Percentiles rank a stretch among this genome's conserved stretches.
phyloP scores from a whole-genome alignment of 35 echinoderm and acorn worm species.

The Lytechinus variegatus region DNA sequence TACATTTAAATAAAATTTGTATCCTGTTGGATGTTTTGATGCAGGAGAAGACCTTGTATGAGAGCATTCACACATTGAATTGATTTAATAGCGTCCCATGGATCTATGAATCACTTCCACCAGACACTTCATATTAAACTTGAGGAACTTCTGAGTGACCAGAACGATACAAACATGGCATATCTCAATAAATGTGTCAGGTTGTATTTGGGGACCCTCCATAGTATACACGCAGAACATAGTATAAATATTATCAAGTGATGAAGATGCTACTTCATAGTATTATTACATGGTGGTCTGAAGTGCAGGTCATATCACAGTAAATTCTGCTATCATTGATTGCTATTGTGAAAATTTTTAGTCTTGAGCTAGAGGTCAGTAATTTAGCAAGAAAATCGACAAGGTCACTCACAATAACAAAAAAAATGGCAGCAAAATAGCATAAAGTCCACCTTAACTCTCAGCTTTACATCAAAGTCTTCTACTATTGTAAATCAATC shows the following conservation, averaged over 20 bases:
- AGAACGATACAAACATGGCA: background rate
- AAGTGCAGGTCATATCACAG: too few species aligned
- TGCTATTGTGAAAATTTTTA: too few species aligned
- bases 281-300: background rate
- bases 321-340: too few species aligned
- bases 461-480: too few species aligned
- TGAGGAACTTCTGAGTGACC: slow-evolving; percentile 1
- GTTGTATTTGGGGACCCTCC: background rate
- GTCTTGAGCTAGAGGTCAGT: too few species aligned
- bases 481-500: too few species aligned
- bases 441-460: too few species aligned
- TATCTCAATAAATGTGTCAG: slow-evolving; percentile 7
- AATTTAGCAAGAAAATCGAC: too few species aligned
- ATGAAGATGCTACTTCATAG: background rate
- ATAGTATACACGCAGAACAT: background rate
- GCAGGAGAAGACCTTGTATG: background rate
- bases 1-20: background rate
- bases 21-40: background rate
- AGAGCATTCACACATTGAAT: background rate
- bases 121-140: slow-evolving; percentile 5
- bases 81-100: background rate
- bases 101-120: slow-evolving; percentile 11
- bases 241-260: background rate
- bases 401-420: too few species aligned
- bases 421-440: too few species aligned